A percentile compares a stretch with the other conserved stretches of the same genome.
phyloP scores from a whole-genome alignment of 2,888 invertebrate genomes.

The Amphipyra berbera region DNA sequence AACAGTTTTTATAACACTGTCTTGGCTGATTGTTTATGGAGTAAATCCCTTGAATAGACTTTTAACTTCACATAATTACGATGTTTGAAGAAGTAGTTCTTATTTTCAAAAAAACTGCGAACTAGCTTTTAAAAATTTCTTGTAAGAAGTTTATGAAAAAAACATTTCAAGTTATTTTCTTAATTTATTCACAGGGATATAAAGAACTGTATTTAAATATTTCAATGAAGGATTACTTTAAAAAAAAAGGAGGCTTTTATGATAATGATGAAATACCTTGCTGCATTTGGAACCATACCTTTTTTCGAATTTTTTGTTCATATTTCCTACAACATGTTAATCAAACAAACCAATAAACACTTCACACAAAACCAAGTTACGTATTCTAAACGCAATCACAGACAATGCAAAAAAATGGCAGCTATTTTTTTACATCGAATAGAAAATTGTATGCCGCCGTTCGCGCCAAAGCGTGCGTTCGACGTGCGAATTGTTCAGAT shows the following conservation, averaged over 20 bases:
- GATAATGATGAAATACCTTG: too few relatives aligned
- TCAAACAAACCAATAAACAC: slow-evolving; percentile 35
- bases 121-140: slow-evolving; percentile 33
- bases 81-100: neutral
- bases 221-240: too few relatives aligned
- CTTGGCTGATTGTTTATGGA: too few relatives aligned
- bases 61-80: neutral
- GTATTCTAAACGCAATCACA: slow-evolving; percentile 46
- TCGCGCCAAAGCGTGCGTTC: slow-evolving; percentile 55
- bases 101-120: slow-evolving; percentile 10
- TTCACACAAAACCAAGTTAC: slow-evolving; percentile 23
- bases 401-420: slow-evolving; percentile 44
- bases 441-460: slow-evolving; percentile 48
- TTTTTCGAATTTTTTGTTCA: neutral
- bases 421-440: slow-evolving; percentile 32
- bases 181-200: neutral
- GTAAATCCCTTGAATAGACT: too few relatives aligned
- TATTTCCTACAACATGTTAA: slow-evolving; percentile 15
- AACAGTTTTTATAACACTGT: too few relatives aligned
- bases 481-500: slow-evolving; percentile 82
- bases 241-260: too few relatives aligned
- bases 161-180: slow-evolving; percentile 22
- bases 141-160: slow-evolving; percentile 40
- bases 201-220: too few relatives aligned
- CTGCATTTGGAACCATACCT: neutral